phyloP scores from a whole-genome alignment of 2,797 vertebrate genomes.

The Lophius americanus region DNA sequence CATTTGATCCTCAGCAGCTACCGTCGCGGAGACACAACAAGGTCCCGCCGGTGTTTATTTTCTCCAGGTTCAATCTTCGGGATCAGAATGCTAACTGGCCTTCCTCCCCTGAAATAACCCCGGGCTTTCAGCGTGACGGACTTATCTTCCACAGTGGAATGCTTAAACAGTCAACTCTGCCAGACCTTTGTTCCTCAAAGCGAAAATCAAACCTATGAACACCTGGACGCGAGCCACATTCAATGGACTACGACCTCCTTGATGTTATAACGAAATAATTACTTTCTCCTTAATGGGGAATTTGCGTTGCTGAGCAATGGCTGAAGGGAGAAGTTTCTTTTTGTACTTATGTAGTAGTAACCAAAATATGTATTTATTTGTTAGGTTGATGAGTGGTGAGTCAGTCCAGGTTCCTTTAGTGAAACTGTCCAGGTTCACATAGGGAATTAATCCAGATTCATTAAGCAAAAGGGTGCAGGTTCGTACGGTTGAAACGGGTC shows the following conservation, averaged over 20 bases:
- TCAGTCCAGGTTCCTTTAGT: too few relatives aligned
- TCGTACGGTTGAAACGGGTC: too few relatives aligned
- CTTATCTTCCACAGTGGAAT: conserved; percentile 21
- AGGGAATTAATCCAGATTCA: too few relatives aligned
- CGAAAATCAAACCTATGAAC: conserved; percentile 16
- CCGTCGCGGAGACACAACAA: conserved; percentile 17
- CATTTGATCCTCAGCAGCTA: conserved; percentile 17
- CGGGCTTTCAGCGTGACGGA: conserved; percentile 5
- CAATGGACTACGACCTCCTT: conserved; percentile 3
- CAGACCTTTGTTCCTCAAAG: conserved; percentile 15
- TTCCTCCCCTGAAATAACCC: conserved; percentile 6
- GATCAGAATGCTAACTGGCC: not conserved
- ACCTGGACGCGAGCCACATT: not conserved
- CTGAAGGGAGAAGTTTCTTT: not conserved
- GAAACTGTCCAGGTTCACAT: too few relatives aligned
- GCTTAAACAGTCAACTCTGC: conserved; percentile 6
- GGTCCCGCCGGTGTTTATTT: conserved; percentile 8
- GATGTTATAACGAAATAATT: not conserved
- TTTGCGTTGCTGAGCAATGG: not conserved
- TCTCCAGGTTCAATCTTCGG: conserved; percentile 4
- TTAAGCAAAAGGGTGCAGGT: too few relatives aligned
- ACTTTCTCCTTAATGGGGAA: not conserved
- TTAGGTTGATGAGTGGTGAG: too few relatives aligned
- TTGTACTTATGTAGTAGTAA: not conserved
- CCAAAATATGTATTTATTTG: too few relatives aligned